A percentile compares a stretch with the other conserved stretches of the same genome.
Evolutionary conservation across 2,888 invertebrate genomes (phyloP).

Genomic region (Flexamia atlantica): DNA sequence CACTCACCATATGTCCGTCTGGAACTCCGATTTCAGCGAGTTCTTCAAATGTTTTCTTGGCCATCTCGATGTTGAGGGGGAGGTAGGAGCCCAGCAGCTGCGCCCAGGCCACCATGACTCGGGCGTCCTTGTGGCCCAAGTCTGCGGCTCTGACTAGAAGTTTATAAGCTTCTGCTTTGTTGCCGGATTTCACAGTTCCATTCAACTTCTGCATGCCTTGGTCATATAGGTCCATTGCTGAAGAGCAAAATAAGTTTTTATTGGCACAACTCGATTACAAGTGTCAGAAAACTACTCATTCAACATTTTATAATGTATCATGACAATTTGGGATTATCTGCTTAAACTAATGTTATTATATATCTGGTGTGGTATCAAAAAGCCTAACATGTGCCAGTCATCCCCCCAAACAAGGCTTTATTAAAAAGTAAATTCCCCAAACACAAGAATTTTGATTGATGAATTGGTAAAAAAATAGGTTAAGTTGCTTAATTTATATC

Average conservation of each 20-base stretch:
- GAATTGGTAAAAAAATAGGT: too few species aligned
- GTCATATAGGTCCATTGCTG: conserved; percentile 80
- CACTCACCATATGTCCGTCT: conserved; percentile 90
- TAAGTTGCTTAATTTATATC: too few species aligned
- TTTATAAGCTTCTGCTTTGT: conserved; percentile 85
- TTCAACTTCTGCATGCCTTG: conserved; percentile 84
- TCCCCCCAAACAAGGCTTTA: too few species aligned
- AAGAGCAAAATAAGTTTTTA: conserved; percentile 61
- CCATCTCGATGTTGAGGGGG: conserved; percentile 86
- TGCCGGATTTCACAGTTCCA: conserved; percentile 80
- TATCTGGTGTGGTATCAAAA: too few species aligned
- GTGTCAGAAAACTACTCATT: too few species aligned
- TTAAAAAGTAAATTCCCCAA: too few species aligned
- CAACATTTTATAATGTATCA: too few species aligned
- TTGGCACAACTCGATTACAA: too few species aligned
- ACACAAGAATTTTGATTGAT: too few species aligned
- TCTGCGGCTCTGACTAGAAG: conserved; percentile 89
- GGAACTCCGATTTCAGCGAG: conserved; percentile 88
- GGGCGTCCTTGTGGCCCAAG: conserved; percentile 88
- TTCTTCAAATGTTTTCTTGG: conserved; percentile 86
- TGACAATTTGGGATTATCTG: too few species aligned
- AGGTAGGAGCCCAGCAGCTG: conserved; percentile 90
- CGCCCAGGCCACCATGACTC: conserved; percentile 93
- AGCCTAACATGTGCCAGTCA: too few species aligned
- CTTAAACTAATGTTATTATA: too few species aligned